Evolutionary conservation across 2,888 invertebrate genomes (phyloP), one percentile per base, ranked within the genome.

Genomic region (Brachyptera putata): DNA sequence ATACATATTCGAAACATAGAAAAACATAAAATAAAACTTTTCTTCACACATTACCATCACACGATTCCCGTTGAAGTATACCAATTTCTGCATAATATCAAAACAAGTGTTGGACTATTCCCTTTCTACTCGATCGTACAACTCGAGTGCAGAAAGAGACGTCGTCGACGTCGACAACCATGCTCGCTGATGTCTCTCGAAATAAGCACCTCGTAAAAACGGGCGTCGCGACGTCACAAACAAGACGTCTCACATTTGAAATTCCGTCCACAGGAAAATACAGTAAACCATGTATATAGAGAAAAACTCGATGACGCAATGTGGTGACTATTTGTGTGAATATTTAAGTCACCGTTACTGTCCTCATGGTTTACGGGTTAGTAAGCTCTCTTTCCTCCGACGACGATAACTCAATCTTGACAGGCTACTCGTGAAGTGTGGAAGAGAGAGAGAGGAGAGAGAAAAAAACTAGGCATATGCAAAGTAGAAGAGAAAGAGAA

Each of bases 171-270:
- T 3, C 46, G 21, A 2, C 21, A 21, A n/a, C n/a, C 46, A 11
- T n/a, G 22, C 9, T n/a, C n/a, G 21, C 21, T 46, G 46, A 46
- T 46, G 46, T 24, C 53, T 21, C 34, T 53, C 36, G 62, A 62
- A 62, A 62, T 62, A 62, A 62, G 59, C 62, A 59, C 62, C 56
- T 62, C 58, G 62, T 62, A 62, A 62, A 62, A 59, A 58, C 41
- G 36, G 53, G 53, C 53, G 36, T 22, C 53, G 5, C 46, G n/a
- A 46, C 36, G 21, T 34, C 34, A 53, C 36, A 18, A 53, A 53
- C 18, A 53, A 34, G 36, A 36, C 21, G n/a, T 39, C 18, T 56
- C 56, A 55, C 49, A 61, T 61, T 61, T 61, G 61, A 61, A 61
- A 61, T 61, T 61, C 61, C 58, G 58, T 48, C 48, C 58, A 14